These are phyloP conservation scores for Microtus richardsoni DNA, from an alignment of 2,113 vertebrate genomes.

Conservation along the genomic window DNA sequence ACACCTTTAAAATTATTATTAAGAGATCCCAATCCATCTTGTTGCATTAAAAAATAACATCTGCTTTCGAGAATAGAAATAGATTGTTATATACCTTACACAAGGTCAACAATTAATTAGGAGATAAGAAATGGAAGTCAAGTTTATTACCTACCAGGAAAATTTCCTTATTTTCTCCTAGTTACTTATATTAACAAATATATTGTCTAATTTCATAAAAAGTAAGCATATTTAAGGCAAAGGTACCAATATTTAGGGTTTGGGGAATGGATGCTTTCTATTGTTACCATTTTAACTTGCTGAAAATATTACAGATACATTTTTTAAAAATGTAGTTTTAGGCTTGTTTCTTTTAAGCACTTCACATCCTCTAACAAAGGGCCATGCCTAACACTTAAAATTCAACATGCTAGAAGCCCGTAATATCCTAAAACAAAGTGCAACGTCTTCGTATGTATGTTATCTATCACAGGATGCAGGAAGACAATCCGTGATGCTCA, in stretches of 20 bases:
- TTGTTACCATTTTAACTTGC: constrained; percentile 41
- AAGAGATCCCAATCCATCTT: constrained; percentile 69
- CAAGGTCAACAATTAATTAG: constrained; percentile 57
- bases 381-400: neutral
- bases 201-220: constrained; percentile 66
- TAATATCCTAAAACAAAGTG: constrained; percentile 36
- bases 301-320: constrained; percentile 64
- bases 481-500: constrained; percentile 62
- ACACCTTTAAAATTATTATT: constrained; percentile 77
- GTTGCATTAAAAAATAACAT: constrained; percentile 66
- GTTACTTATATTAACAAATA: constrained; percentile 46
- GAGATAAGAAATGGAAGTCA: constrained; percentile 67
- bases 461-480: constrained; percentile 50
- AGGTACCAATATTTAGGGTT: constrained; percentile 32
- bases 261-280: constrained; percentile 37
- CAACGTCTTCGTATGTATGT: constrained; percentile 50
- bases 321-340: neutral
- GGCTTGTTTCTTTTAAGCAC: constrained; percentile 49
- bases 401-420: neutral
- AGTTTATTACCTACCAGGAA: constrained; percentile 67
- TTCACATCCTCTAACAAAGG: constrained; percentile 21
- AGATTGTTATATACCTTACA: constrained; percentile 26
- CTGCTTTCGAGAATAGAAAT: constrained; percentile 52
- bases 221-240: constrained; percentile 57
- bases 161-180: constrained; percentile 34